Base-by-base conservation (phyloP, 2,888 invertebrate species). In the Brachycybe producta region DNA sequence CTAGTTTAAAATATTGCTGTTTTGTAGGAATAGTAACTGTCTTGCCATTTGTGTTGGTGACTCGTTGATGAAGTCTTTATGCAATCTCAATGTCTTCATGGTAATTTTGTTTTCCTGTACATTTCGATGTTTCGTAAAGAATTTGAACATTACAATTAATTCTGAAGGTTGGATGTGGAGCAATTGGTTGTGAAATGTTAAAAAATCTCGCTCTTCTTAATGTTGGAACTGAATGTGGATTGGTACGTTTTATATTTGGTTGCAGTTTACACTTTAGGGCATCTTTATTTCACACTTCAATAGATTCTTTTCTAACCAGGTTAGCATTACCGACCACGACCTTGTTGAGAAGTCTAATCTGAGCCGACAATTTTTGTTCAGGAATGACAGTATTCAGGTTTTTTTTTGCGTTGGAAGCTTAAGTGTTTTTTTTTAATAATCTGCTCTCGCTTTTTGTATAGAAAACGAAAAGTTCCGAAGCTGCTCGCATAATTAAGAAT, bases 141-240 rank as follows among this genome's bases (percentile, higher is more conserved):
- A 17, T 15, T 39, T 38, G 17, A 38, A 11, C 8, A 38, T 38
- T 38, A 8, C 7, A 38, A 38, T 38, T 30, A 5, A 8, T 30
- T 8, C 11, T 44, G n/a, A 13, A 44, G 43, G 50, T 46, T 23
- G 51, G 51, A 13, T 51, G 51, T 36, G 51, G 51, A 11, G 51
- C 51, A 19, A 45, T 51, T 36, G 51, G 51, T 8, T 51, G 51
- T 48, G 51, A 51, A 47, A 48, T 51, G 24, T 26, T 51, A 23
- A 44, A 45, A 28, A 51, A 51, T 36, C 35, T 35, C 17, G 44
- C 51, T 17, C 15, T 28, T 5, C 30, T 43, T 17, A 23, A 28
- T 7, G 17, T 28, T 27, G 44, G 44, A 11, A 5, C 28, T 5
- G 7, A 7, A n/a, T 17, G 30, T 43, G 44, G 38, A 38, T 8